These are phyloP conservation scores for Oreochromis niloticus DNA, from an alignment of 2,113 vertebrate species.

Conservation along the genomic window DNA sequence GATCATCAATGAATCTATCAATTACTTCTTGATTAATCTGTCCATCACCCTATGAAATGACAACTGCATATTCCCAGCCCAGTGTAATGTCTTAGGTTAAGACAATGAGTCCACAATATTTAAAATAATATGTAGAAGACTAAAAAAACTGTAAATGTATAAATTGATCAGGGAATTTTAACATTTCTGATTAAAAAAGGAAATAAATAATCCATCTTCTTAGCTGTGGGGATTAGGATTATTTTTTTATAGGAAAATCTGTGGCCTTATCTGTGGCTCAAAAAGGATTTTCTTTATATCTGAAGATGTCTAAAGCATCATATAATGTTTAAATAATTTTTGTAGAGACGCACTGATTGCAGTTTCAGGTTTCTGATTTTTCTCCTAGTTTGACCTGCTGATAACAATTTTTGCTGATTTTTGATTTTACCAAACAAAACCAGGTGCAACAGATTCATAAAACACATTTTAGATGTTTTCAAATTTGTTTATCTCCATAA, in stretches of 20 bases:
- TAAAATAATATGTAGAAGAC: neutral
- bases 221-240: neutral
- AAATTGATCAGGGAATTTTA: neutral
- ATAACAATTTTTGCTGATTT: neutral
- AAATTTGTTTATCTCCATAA: neutral
- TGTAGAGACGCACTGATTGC: neutral
- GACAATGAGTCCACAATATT: neutral
- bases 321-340: neutral
- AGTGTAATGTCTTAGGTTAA: neutral
- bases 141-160: neutral
- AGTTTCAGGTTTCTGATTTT: neutral
- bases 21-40: neutral
- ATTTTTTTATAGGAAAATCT: neutral
- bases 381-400: neutral
- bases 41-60: neutral
- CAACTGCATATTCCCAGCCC: neutral
- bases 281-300: neutral
- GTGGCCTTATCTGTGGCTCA: neutral
- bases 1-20: neutral
- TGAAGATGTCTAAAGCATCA: neutral
- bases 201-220: neutral
- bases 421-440: neutral
- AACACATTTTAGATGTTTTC: neutral
- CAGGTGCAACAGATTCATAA: neutral
- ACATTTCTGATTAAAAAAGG: neutral